Conservation (phyloP, 23 tunicate species). For the Diplosoma virens region DNA sequence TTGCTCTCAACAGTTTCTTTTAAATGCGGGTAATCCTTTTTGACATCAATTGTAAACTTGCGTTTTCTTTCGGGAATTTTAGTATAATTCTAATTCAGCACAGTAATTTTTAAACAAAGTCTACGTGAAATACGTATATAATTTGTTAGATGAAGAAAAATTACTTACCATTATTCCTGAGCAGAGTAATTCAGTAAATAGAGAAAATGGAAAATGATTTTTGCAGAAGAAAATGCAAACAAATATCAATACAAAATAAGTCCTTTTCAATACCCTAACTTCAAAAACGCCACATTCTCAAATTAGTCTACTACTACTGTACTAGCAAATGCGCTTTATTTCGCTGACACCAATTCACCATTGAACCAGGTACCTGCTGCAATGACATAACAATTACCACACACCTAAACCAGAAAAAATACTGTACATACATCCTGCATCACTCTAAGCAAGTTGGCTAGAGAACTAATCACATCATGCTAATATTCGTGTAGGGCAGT, state of each 20-base stretch:
- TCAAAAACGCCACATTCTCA: not conserved
- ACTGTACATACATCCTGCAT: not conserved
- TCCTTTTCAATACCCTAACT: constrained; percentile 16
- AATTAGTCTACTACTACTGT: constrained; percentile 2
- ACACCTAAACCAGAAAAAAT: not conserved
- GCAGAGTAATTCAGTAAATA: constrained; percentile 8
- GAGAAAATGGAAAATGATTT: no score
- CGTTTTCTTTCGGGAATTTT: constrained; percentile 17
- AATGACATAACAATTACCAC: not conserved
- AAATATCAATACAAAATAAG: constrained; percentile 9
- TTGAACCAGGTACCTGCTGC: not conserved
- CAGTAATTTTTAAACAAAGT: constrained; percentile 4
- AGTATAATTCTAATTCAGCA: constrained; percentile 13
- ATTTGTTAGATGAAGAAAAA: not conserved
- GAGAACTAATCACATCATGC: not conserved
- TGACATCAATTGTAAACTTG: not conserved
- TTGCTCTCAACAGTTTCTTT: constrained; percentile 3
- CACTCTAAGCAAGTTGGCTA: not conserved
- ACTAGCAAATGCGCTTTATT: constrained; percentile 18
- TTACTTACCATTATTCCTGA: not conserved
- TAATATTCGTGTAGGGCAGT: not conserved
- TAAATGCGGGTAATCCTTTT: not conserved
- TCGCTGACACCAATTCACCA: not conserved
- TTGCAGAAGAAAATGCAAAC: constrained; percentile 37
- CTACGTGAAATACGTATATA: not conserved